A percentile compares a stretch with the other conserved stretches of the same genome.
phyloP scores from a whole-genome alignment of 1,140 invertebrate species.

The Phortica variegata region DNA sequence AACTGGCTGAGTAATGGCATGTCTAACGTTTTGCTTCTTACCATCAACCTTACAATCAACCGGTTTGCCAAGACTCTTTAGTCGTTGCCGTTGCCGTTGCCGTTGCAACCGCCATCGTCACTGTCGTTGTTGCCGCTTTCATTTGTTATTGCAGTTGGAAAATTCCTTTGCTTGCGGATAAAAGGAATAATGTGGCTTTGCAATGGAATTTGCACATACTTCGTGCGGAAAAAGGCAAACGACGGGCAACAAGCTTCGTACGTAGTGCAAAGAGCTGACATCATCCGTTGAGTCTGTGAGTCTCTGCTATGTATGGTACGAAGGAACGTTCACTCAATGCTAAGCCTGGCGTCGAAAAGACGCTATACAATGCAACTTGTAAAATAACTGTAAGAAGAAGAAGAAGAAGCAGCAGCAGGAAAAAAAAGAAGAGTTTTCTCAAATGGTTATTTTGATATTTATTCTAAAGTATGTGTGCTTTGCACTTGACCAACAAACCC shows the following conservation, averaged over 20 bases:
- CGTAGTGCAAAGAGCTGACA: no score
- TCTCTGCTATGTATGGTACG: no score
- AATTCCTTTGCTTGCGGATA: conserved; percentile 53
- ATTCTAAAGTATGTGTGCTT: conserved; percentile 16
- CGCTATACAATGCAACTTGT: conserved; percentile 49
- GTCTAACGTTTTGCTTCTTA: no score
- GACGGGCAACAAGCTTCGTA: conserved; percentile 6
- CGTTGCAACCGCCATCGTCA: neutral
- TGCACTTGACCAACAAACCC: conserved; percentile 30
- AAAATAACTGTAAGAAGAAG: conserved; percentile 53
- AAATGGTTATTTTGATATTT: conserved; percentile 50
- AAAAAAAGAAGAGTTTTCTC: no score
- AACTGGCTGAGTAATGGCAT: no score
- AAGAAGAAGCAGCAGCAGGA: no score
- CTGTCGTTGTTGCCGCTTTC: conserved; percentile 11
- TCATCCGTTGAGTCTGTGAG: no score
- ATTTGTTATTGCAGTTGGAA: conserved; percentile 51
- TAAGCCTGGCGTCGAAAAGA: conserved; percentile 42
- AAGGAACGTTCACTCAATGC: neutral
- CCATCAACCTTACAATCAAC: no score
- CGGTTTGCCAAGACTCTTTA: no score
- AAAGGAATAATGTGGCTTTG: conserved; percentile 54
- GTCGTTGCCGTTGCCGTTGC: no score
- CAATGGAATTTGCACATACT: conserved; percentile 53
- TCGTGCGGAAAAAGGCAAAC: conserved; percentile 20